Evolutionary conservation across 2,888 invertebrate species (phyloP).

Genomic region (Buathra laborator): DNA sequence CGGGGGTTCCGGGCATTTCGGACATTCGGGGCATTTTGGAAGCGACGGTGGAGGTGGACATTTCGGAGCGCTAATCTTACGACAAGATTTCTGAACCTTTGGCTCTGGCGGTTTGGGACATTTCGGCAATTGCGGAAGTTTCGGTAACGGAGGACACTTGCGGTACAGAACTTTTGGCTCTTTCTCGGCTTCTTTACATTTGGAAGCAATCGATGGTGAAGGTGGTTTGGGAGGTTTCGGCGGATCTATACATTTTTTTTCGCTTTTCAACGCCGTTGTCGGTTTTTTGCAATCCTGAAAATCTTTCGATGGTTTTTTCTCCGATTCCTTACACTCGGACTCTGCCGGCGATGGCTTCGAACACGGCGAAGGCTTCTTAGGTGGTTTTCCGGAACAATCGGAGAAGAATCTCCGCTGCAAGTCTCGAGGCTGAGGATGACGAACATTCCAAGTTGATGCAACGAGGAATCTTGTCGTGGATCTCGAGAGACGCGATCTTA

Average conservation of each 20-base stretch:
- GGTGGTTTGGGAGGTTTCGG: slow-evolving; percentile 22
- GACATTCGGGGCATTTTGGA: slow-evolving; percentile 63
- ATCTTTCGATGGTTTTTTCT: neutral
- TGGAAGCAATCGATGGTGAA: neutral
- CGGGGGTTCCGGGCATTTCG: slow-evolving; percentile 55
- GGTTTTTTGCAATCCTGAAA: slow-evolving; percentile 6
- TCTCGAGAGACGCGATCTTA: slow-evolving; percentile 7
- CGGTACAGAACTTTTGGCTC: slow-evolving; percentile 59
- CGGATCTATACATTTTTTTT: slow-evolving; percentile 7
- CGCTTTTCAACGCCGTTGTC: neutral
- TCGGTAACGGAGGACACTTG: slow-evolving; percentile 71
- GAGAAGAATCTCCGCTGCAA: slow-evolving; percentile 39
- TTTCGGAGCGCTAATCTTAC: slow-evolving; percentile 50
- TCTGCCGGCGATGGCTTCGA: neutral
- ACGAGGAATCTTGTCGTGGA: neutral
- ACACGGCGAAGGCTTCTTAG: neutral
- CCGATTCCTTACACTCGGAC: neutral
- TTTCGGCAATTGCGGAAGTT: slow-evolving; percentile 68
- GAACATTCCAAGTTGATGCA: slow-evolving; percentile 30
- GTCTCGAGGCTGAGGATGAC: neutral
- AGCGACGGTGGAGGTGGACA: slow-evolving; percentile 65
- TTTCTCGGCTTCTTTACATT: slow-evolving; percentile 19
- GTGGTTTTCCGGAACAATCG: slow-evolving; percentile 18
- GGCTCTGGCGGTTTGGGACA: slow-evolving; percentile 46
- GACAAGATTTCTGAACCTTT: slow-evolving; percentile 22